Evolutionary conservation across 2,797 vertebrate genomes (phyloP).

Genomic region (Delichon dasypus): DNA sequence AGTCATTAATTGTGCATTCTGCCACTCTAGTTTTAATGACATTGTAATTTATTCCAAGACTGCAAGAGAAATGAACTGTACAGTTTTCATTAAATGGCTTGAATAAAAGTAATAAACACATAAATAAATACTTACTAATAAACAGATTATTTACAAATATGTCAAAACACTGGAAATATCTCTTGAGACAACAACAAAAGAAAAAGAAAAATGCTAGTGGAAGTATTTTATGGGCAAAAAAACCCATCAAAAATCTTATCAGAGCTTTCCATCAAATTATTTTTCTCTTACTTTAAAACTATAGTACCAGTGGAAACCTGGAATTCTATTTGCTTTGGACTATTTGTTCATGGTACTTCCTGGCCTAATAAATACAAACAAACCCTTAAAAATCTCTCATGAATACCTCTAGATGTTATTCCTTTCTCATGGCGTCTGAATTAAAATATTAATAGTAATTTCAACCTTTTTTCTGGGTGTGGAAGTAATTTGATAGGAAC

Average conservation of each 20-base stretch:
- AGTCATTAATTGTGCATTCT: constrained; percentile 67
- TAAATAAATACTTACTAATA: constrained; percentile 48
- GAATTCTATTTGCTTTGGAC: neutral
- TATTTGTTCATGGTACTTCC: neutral
- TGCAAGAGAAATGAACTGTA: constrained; percentile 67
- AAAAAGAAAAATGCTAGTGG: neutral
- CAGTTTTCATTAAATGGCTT: constrained; percentile 52
- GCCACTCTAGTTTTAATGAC: constrained; percentile 46
- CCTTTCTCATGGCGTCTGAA: neutral
- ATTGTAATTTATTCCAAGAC: constrained; percentile 65
- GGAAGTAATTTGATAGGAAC: neutral
- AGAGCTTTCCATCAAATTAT: neutral
- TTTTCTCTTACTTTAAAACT: constrained; percentile 27
- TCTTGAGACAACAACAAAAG: neutral
- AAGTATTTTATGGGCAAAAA: neutral
- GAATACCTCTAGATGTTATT: neutral
- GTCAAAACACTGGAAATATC: constrained; percentile 10
- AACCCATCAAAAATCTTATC: neutral
- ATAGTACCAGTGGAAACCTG: neutral
- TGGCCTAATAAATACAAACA: neutral
- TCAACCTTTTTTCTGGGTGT: neutral
- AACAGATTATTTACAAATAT: constrained; percentile 33
- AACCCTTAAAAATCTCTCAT: neutral
- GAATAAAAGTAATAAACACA: constrained; percentile 53
- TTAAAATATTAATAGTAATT: neutral